A percentile compares a stretch with the other conserved stretches of the same genome.
Conservation (phyloP, 2,113 vertebrate genomes). For the Chionis minor region DNA sequence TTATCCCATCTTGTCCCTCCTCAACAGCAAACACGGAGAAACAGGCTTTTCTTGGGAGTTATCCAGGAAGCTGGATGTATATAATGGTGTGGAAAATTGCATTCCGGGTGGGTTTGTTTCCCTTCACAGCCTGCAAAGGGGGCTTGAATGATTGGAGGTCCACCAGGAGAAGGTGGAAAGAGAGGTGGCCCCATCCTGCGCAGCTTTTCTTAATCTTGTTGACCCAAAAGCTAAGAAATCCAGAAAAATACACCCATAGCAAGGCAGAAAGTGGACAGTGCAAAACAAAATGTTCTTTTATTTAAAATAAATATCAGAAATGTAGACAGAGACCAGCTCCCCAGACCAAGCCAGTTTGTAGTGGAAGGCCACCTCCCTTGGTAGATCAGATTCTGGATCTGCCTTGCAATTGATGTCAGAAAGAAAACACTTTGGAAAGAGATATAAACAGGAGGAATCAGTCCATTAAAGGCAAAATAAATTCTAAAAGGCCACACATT, state of each 20-base stretch:
- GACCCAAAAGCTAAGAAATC: not conserved
- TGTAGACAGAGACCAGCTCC: not conserved
- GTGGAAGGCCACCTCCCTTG: not conserved
- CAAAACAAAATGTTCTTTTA: not conserved
- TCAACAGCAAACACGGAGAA: not conserved
- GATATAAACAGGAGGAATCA: not conserved
- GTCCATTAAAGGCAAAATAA: not conserved
- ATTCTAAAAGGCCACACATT: fast-evolving
- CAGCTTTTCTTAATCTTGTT: not conserved
- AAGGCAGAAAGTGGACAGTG: not conserved
- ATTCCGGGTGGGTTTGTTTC: not conserved
- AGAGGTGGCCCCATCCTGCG: too few relatives aligned
- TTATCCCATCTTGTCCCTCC: not conserved
- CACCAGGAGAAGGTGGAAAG: too few relatives aligned
- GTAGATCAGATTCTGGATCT: not conserved
- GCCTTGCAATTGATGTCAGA: not conserved
- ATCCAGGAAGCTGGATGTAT: not conserved
- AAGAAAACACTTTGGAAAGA: not conserved
- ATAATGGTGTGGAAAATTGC: not conserved
- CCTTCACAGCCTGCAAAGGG: not conserved
- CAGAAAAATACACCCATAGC: not conserved
- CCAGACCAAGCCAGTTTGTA: not conserved
- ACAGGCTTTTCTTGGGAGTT: not conserved
- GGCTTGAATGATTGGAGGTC: not conserved
- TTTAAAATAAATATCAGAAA: not conserved